Evolutionary conservation across 2,888 invertebrate species (phyloP).

Genomic region (Epirrhoe tristata): DNA sequence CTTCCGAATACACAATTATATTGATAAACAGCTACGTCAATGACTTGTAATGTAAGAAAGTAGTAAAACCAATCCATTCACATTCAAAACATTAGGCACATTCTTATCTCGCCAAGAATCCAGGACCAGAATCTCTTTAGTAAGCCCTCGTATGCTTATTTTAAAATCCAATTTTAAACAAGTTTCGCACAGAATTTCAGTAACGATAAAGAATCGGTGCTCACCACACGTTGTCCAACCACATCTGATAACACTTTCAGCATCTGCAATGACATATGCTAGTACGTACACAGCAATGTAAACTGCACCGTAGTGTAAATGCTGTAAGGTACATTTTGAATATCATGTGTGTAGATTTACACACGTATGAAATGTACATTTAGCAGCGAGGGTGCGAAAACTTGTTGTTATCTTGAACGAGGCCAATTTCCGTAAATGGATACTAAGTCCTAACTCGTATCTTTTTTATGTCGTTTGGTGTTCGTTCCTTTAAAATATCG

Average conservation of each 20-base stretch:
- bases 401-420: conserved; percentile 84
- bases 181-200: conserved; percentile 49
- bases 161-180: conserved; percentile 36
- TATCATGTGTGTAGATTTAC: conserved; percentile 58
- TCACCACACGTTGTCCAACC: conserved; percentile 70
- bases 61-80: too few relatives aligned
- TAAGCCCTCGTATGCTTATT: not conserved
- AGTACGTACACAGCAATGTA: conserved; percentile 42
- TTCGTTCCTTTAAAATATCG: conserved; percentile 82
- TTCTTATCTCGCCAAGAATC: too few relatives aligned
- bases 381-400: conserved; percentile 84
- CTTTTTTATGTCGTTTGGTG: conserved; percentile 77
- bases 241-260: conserved; percentile 72
- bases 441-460: conserved; percentile 85
- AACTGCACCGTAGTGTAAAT: conserved; percentile 41
- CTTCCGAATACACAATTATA: too few relatives aligned
- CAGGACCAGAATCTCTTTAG: too few relatives aligned
- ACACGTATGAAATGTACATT: conserved; percentile 84
- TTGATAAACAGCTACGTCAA: too few relatives aligned
- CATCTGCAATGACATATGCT: conserved; percentile 76
- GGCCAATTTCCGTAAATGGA: conserved; percentile 85
- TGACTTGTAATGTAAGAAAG: too few relatives aligned
- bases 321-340: conserved; percentile 45
- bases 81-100: too few relatives aligned
- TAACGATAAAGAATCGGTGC: conserved; percentile 64